Evolutionary conservation across 2,113 vertebrate genomes (phyloP).

Genomic region (Rhynchomys soricoides): DNA sequence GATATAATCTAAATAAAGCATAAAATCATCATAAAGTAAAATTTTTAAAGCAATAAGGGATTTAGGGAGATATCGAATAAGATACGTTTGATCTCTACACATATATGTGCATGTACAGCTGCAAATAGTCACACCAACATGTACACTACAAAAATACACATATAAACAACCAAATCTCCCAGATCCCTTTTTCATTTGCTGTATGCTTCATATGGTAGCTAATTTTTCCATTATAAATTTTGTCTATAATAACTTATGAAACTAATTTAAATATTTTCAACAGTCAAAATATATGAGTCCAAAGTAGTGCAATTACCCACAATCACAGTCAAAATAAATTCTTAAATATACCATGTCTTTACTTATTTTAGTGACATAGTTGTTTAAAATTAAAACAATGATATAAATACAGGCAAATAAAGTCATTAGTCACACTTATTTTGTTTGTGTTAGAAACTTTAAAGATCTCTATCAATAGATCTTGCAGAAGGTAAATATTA

Average conservation of each 20-base stretch:
- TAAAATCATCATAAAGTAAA: background rate
- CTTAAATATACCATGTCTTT: background rate
- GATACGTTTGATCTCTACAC: background rate
- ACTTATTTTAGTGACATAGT: background rate
- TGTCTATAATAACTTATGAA: background rate
- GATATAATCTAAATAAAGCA: background rate
- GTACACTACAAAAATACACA: background rate
- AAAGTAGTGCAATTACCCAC: background rate
- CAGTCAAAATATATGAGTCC: background rate
- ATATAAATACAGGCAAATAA: background rate
- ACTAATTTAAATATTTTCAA: slow-evolving; percentile 27
- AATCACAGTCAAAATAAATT: background rate
- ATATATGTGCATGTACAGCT: background rate
- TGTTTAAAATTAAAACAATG: background rate
- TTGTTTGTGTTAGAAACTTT: background rate
- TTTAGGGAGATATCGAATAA: background rate
- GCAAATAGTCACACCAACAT: background rate
- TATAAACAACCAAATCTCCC: background rate
- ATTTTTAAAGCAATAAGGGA: background rate
- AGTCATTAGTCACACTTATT: background rate
- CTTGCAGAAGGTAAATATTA: background rate
- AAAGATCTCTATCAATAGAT: background rate
- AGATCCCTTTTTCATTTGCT: background rate
- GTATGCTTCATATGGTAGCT: background rate
- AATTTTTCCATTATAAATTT: background rate